phyloP scores from a whole-genome alignment of 1,140 invertebrate genomes.

The Drosophila pseudoananassae region DNA sequence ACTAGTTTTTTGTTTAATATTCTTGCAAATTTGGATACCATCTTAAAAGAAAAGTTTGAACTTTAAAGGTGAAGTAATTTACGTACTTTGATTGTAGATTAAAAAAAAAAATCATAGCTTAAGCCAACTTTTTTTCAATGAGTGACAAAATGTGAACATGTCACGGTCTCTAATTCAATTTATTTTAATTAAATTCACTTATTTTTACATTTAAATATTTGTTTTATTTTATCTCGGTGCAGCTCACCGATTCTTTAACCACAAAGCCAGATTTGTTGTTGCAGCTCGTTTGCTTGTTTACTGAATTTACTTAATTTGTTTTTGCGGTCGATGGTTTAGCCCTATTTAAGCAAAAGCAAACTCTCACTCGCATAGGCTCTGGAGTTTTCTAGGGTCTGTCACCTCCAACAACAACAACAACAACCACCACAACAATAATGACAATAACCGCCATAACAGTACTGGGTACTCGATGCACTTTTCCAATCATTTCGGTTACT shows the following conservation, averaged over 20 bases:
- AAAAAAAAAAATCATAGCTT: too few species aligned
- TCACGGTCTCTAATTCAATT: neutral
- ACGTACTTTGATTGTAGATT: too few species aligned
- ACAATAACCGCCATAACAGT: neutral
- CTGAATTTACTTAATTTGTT: constrained; percentile 59
- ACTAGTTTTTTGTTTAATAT: too few species aligned
- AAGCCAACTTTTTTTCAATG: too few species aligned
- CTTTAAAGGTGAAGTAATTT: too few species aligned
- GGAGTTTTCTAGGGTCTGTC: constrained; percentile 26
- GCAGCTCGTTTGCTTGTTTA: constrained; percentile 24
- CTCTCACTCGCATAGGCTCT: constrained; percentile 24
- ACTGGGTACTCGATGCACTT: constrained; percentile 41
- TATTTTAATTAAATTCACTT: neutral
- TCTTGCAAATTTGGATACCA: too few species aligned
- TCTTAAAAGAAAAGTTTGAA: too few species aligned
- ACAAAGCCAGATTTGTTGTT: constrained; percentile 26
- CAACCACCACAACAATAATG: neutral
- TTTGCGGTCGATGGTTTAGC: constrained; percentile 50
- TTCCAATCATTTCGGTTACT: constrained; percentile 45
- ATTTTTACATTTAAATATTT: neutral
- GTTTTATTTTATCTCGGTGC: constrained; percentile 24
- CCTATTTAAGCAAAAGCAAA: constrained; percentile 30
- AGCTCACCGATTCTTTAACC: constrained; percentile 26
- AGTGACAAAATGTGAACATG: neutral
- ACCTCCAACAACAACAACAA: constrained; percentile 19